phyloP scores from a whole-genome alignment of 2,888 invertebrate genomes.

The Smittia sp. region DNA sequence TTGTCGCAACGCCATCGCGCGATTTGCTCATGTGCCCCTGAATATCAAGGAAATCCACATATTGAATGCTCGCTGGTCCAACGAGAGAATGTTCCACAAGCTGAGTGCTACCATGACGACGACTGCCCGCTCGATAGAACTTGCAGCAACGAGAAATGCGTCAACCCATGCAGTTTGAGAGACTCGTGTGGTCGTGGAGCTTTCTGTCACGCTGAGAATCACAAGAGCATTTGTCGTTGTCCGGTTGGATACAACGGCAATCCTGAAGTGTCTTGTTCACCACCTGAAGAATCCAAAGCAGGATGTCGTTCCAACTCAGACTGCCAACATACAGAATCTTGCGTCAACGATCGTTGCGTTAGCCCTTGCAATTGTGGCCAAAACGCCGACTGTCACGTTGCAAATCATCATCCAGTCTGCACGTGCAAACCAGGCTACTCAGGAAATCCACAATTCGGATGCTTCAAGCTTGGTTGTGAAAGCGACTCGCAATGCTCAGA shows the following conservation, averaged over 20 bases:
- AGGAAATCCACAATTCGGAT: constrained; percentile 80
- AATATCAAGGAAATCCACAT: constrained; percentile 75
- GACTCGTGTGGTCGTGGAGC: constrained; percentile 75
- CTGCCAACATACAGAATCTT: constrained; percentile 78
- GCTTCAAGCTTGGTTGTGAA: constrained; percentile 77
- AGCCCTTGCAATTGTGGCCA: constrained; percentile 83
- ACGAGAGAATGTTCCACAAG: constrained; percentile 48
- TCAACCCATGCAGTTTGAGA: constrained; percentile 69
- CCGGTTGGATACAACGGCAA: constrained; percentile 75
- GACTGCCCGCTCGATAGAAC: constrained; percentile 74
- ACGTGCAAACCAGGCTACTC: constrained; percentile 78
- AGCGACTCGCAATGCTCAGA: constrained; percentile 78
- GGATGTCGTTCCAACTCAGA: constrained; percentile 78
- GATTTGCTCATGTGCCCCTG: constrained; percentile 73
- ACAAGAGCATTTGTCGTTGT: constrained; percentile 75
- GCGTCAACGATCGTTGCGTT: constrained; percentile 74
- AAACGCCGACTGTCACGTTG: constrained; percentile 77
- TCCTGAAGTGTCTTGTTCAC: constrained; percentile 67
- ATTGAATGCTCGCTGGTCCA: constrained; percentile 61
- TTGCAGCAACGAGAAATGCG: constrained; percentile 73
- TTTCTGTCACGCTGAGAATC: constrained; percentile 76
- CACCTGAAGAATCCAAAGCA: constrained; percentile 72
- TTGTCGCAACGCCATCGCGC: constrained; percentile 72
- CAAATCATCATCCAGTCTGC: constrained; percentile 82
- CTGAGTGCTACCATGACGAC: constrained; percentile 74